These are phyloP conservation scores for Zootoca vivipara DNA, from an alignment of 2,113 vertebrate species.

Conservation along the genomic window DNA sequence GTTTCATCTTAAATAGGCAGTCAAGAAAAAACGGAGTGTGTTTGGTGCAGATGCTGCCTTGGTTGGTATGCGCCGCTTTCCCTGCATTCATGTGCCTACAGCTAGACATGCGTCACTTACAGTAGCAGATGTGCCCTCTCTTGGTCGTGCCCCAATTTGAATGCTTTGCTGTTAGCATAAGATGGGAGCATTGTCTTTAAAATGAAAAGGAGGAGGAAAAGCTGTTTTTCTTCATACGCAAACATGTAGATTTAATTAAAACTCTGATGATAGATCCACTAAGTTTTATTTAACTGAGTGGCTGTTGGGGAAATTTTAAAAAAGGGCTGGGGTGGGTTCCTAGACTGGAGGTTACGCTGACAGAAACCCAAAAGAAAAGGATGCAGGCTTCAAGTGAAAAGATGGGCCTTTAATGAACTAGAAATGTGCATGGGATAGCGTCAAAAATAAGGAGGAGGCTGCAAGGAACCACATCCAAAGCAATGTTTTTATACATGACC, in stretches of 20 bases:
- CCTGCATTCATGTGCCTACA: background rate
- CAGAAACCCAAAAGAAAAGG: no score
- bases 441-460: no score
- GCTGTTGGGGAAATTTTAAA: no score
- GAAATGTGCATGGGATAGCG: no score
- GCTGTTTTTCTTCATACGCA: background rate
- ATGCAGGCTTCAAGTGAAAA: no score
- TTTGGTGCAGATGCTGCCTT: background rate
- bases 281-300: background rate
- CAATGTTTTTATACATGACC: no score
- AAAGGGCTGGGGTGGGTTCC: no score
- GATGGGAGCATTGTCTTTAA: background rate
- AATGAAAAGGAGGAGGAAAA: background rate
- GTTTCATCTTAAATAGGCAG: background rate
- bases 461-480: no score
- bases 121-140: constrained; percentile 7
- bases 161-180: background rate
- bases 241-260: background rate
- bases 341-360: no score
- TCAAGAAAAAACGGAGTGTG: background rate
- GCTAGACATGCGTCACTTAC: background rate
- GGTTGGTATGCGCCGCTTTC: background rate
- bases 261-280: background rate
- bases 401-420: no score
- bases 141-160: background rate